A percentile compares a stretch with the other conserved stretches of the same genome.
Conservation (phyloP, 2,888 invertebrate species). For the Eupithecia subumbrata region DNA sequence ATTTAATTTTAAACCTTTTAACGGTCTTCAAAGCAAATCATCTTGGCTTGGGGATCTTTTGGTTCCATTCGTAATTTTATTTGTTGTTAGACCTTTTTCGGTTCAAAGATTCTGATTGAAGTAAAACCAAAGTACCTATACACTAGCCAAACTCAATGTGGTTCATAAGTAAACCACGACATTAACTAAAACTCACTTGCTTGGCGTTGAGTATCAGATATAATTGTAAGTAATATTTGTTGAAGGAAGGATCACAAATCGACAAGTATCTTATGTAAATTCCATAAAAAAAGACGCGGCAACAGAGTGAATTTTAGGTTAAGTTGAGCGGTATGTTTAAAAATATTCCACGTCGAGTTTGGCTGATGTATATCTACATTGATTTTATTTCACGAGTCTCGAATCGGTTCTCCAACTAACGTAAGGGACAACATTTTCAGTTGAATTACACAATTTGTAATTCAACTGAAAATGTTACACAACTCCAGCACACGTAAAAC, state of each 20-base stretch:
- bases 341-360: too few species aligned
- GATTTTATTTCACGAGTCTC: background rate
- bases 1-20: constrained; percentile 17
- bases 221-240: too few species aligned
- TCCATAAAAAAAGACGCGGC: too few species aligned
- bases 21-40: constrained; percentile 12
- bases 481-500: constrained; percentile 14
- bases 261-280: too few species aligned
- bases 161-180: too few species aligned
- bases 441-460: background rate
- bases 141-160: too few species aligned
- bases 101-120: background rate
- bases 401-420: background rate
- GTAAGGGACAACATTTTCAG: too few species aligned
- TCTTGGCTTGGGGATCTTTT: constrained; percentile 3
- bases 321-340: too few species aligned
- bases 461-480: background rate
- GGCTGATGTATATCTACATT: background rate
- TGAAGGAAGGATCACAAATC: too few species aligned
- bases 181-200: too few species aligned
- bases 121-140: background rate
- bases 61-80: constrained; percentile 6
- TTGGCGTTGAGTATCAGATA: too few species aligned
- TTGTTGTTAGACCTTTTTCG: constrained; percentile 8
- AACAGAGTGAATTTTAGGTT: too few species aligned